Conservation (phyloP, 1,140 invertebrate species). For the roundworm (Caenorhabditis elegans) region DNA sequence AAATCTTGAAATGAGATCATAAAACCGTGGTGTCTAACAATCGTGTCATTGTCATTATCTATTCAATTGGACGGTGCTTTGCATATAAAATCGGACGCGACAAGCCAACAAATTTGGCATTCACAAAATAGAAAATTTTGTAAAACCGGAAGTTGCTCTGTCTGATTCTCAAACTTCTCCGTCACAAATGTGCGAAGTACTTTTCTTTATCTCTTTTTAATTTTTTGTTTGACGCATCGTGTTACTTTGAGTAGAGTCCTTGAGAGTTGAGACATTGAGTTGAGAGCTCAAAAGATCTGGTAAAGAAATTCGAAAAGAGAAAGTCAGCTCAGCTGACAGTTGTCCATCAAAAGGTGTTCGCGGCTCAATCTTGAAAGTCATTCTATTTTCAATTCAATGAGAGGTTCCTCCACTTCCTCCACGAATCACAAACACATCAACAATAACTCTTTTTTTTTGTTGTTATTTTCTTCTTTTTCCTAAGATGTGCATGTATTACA, state of each 20-base stretch:
- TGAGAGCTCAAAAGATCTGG: not conserved
- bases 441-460: not conserved
- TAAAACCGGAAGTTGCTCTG: not conserved
- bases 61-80: not conserved
- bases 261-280: too few relatives aligned
- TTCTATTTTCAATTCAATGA: not conserved
- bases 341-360: slow-evolving; percentile 29
- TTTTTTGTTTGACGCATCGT: not conserved
- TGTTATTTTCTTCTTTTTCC: not conserved
- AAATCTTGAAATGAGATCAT: not conserved
- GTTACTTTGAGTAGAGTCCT: not conserved
- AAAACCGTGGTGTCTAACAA: too few relatives aligned
- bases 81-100: not conserved
- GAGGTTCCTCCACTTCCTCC: not conserved
- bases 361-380: not conserved
- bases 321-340: not conserved
- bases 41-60: not conserved
- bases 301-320: not conserved
- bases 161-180: too few relatives aligned
- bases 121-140: too few relatives aligned
- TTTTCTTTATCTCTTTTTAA: too few relatives aligned
- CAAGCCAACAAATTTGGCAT: too few relatives aligned
- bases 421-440: slow-evolving; percentile 20
- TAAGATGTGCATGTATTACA: not conserved
- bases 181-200: not conserved